Conservation (phyloP, 2,888 invertebrate species). For the Eubasilissa splendida region DNA sequence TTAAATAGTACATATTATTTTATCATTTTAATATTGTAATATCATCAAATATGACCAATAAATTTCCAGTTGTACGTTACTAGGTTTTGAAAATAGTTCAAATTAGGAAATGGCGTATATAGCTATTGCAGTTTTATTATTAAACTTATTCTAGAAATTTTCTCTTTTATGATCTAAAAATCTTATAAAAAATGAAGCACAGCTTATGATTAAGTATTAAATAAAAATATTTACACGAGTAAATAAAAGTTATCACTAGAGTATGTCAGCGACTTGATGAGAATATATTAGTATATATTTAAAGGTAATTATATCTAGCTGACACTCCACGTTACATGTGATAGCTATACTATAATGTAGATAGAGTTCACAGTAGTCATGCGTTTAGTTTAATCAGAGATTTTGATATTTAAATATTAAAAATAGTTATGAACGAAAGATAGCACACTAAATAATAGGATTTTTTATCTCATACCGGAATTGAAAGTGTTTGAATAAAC, state of each 20-base stretch:
- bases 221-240: constrained; percentile 34
- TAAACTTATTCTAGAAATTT: background rate
- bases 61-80: background rate
- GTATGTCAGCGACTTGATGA: background rate
- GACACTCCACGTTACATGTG: constrained; percentile 39
- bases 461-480: constrained; percentile 33
- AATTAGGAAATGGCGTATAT: background rate
- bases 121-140: constrained; percentile 25
- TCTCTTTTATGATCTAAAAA: background rate
- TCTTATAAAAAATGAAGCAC: constrained; percentile 20
- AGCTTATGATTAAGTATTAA: constrained; percentile 47
- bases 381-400: constrained; percentile 5
- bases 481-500: constrained; percentile 26
- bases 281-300: background rate
- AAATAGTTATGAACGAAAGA: background rate
- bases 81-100: constrained; percentile 17
- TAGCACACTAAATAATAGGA: background rate
- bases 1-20: too few relatives aligned
- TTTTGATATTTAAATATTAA: constrained; percentile 40
- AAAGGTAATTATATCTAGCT: constrained; percentile 9
- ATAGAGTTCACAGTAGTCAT: background rate
- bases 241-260: constrained; percentile 15
- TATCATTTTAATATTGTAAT: background rate
- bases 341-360: constrained; percentile 26
- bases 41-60: constrained; percentile 12